Evolutionary conservation across 2,888 invertebrate genomes (phyloP), one percentile per base, ranked within the genome.

Genomic region (Pristionchus exspectatus): DNA sequence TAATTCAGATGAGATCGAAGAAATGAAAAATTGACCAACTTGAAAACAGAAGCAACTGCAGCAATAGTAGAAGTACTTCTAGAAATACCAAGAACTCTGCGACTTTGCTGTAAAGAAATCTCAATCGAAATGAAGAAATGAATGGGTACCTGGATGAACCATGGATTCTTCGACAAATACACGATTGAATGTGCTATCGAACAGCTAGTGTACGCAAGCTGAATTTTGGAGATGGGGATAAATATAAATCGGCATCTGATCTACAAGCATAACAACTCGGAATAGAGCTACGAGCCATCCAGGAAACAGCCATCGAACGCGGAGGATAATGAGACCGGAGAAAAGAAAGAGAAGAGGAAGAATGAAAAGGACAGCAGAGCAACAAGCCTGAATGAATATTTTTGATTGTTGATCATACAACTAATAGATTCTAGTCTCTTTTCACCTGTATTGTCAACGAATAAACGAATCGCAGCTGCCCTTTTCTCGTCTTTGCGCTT

Each of bases 381-480:
- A 81, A 81, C 81, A 81, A 24, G 81, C 81, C 81, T 81, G 81
- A n/a, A 30, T n/a, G 10, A 59, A 59, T n/a, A 63, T 9, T 21
- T 63, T 63, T 21, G 24, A 24, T 27, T 24, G n/a, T n/a, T n/a
- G n/a, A n/a, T n/a, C n/a, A n/a, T n/a, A n/a, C n/a, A n/a, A n/a
- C n/a, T n/a, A n/a, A n/a, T n/a, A n/a, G n/a, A n/a, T n/a, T n/a
- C n/a, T n/a, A 24, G 12, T 18, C 38, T 74, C 18, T 33, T 33
- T 38, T 74, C 33, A 81, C 81, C 81, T 81, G 81, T 44, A 81
- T 81, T 50, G 81, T 27, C 44, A 81, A 44, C 1, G 81, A 50
- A 27, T 81, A 81, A 27, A 81, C 81, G 50, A 81, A 81, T 50
- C 81, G 33, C 81, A 81, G 81, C 81, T 81, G 81, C 7, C 27